Evolutionary conservation across 2,797 vertebrate genomes (phyloP).

Genomic region (Smutsia temminckii): DNA sequence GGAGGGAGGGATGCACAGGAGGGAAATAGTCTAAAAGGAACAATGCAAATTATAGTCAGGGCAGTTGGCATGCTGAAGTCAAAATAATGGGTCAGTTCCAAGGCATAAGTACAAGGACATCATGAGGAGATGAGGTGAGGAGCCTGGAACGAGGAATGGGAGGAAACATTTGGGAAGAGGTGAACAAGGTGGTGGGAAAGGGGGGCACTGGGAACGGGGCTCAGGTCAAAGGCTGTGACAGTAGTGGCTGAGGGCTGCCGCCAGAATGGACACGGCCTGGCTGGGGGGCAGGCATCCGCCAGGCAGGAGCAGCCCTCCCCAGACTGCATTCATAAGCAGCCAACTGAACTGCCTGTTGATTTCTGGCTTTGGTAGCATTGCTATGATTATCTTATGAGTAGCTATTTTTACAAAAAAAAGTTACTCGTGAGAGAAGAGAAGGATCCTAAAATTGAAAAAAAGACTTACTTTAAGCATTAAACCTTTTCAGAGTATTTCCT

Average conservation of each 20-base stretch:
- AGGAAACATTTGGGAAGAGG: not conserved
- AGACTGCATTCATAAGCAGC: not conserved
- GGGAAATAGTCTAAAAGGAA: not conserved
- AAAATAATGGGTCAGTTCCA: not conserved
- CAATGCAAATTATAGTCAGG: not conserved
- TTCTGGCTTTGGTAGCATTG: not conserved
- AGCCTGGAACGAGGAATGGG: not conserved
- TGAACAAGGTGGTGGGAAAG: too few species aligned
- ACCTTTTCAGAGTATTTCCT: constrained; percentile 39
- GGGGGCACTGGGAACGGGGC: not conserved
- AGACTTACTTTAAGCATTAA: not conserved
- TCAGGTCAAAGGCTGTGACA: not conserved
- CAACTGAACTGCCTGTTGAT: not conserved
- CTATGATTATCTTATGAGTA: not conserved
- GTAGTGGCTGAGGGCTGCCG: accelerated
- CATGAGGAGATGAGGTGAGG: not conserved
- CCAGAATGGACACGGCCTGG: not conserved
- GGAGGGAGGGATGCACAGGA: not conserved
- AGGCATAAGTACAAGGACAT: not conserved
- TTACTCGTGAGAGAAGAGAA: not conserved
- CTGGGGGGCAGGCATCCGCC: not conserved
- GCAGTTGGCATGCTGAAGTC: not conserved
- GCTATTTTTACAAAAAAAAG: constrained; percentile 48
- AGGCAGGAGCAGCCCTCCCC: too few species aligned
- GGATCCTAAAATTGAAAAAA: constrained; percentile 20